Conservation (phyloP, 2,888 invertebrate species). For the Ischnus inquisitorius region DNA sequence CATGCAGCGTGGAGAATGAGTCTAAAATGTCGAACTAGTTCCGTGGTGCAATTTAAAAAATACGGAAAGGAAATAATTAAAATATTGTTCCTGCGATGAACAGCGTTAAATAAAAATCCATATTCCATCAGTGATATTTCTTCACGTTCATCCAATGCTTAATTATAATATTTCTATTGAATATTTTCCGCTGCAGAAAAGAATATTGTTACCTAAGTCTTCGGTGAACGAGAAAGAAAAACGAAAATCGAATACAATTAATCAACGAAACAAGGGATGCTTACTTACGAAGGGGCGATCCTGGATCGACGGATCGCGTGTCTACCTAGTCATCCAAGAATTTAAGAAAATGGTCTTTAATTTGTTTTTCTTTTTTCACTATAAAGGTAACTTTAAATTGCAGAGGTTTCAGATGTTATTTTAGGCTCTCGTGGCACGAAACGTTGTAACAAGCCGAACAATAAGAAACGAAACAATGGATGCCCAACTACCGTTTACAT, state of each 20-base stretch:
- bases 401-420: constrained; percentile 76
- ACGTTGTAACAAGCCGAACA: constrained; percentile 65
- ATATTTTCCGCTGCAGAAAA: not conserved
- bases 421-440: constrained; percentile 41
- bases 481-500: constrained; percentile 1
- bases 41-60: too few species aligned
- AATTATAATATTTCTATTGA: too few species aligned
- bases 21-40: too few species aligned
- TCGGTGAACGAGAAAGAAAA: not conserved
- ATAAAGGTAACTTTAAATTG: constrained; percentile 60
- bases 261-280: not conserved
- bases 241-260: not conserved
- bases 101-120: too few species aligned
- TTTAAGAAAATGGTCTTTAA: constrained; percentile 44
- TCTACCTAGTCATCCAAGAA: constrained; percentile 66
- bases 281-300: not conserved
- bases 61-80: too few species aligned
- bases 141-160: too few species aligned
- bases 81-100: too few species aligned
- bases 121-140: too few species aligned
- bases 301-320: constrained; percentile 7
- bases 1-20: too few species aligned
- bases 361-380: constrained; percentile 2
- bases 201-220: not conserved
- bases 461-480: constrained; percentile 56